Evolutionary conservation across 2,888 invertebrate species (phyloP).

Genomic region (Sminthurides aquaticus): DNA sequence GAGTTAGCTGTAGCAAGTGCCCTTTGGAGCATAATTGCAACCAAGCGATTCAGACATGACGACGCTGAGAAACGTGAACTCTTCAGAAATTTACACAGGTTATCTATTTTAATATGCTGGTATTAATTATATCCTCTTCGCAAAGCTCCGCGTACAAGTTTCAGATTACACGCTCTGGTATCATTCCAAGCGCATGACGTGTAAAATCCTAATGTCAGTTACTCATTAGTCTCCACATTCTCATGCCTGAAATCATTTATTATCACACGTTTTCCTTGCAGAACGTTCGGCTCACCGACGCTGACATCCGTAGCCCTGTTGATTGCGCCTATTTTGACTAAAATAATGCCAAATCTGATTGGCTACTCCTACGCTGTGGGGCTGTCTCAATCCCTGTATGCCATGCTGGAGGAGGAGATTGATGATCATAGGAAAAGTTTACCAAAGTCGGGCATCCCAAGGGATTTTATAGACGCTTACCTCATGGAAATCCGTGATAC

Average conservation of each 20-base stretch:
- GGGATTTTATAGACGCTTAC: conserved; percentile 33
- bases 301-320: conserved; percentile 6
- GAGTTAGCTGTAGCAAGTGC: conserved; percentile 14
- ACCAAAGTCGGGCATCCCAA: background rate
- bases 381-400: conserved; percentile 10
- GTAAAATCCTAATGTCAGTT: too few species aligned
- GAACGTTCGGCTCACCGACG: conserved; percentile 16
- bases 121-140: too few species aligned
- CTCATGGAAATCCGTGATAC: conserved; percentile 30
- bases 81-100: conserved; percentile 15
- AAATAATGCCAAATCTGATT: conserved; percentile 1
- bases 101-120: background rate
- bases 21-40: conserved; percentile 12
- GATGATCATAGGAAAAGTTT: conserved; percentile 15
- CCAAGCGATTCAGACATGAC: conserved; percentile 13
- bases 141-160: too few species aligned
- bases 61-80: conserved; percentile 17
- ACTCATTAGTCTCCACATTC: too few species aligned
- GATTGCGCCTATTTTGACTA: conserved; percentile 4
- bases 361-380: conserved; percentile 12
- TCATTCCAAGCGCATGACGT: too few species aligned
- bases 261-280: too few species aligned
- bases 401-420: conserved; percentile 7
- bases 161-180: too few species aligned
- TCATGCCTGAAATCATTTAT: too few species aligned